Evolutionary conservation across 2,113 vertebrate species (phyloP).

Genomic region (Beaufortia kweichowensis): DNA sequence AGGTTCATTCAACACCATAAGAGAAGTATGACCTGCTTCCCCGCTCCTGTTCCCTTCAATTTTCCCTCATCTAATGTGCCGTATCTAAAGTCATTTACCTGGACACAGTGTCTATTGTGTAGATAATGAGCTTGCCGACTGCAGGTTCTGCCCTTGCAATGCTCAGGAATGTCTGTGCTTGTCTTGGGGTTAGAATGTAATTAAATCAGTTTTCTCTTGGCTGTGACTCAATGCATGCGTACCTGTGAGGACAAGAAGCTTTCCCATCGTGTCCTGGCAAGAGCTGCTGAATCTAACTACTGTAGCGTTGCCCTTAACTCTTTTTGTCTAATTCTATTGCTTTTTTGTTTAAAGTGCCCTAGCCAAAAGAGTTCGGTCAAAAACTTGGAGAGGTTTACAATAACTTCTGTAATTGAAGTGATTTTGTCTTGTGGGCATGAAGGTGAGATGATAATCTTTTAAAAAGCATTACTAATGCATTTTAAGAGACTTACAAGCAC

Average conservation of each 20-base stretch:
- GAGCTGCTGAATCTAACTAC: constrained; percentile 64
- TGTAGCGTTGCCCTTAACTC: constrained; percentile 51
- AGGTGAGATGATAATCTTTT: background rate
- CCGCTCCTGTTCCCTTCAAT: constrained; percentile 21
- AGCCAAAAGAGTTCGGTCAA: background rate
- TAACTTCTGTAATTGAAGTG: background rate
- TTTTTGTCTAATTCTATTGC: background rate
- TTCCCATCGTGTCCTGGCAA: constrained; percentile 69
- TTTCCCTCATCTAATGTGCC: constrained; percentile 10
- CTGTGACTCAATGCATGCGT: constrained; percentile 58
- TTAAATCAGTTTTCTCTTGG: constrained; percentile 70
- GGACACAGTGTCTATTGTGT: constrained; percentile 60
- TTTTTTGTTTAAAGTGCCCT: constrained; percentile 3
- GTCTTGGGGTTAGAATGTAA: constrained; percentile 60
- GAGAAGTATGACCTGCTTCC: constrained; percentile 22
- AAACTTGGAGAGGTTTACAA: background rate
- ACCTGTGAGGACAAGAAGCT: constrained; percentile 61
- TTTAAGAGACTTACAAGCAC: background rate
- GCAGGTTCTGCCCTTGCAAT: constrained; percentile 61
- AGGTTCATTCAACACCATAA: constrained; percentile 21
- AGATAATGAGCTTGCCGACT: constrained; percentile 61
- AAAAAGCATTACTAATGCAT: background rate
- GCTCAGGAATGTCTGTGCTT: constrained; percentile 55
- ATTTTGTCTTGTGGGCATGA: background rate
- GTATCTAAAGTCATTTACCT: constrained; percentile 13